phyloP scores from a whole-genome alignment of 2,113 vertebrate species.

The Varanus salvator region DNA sequence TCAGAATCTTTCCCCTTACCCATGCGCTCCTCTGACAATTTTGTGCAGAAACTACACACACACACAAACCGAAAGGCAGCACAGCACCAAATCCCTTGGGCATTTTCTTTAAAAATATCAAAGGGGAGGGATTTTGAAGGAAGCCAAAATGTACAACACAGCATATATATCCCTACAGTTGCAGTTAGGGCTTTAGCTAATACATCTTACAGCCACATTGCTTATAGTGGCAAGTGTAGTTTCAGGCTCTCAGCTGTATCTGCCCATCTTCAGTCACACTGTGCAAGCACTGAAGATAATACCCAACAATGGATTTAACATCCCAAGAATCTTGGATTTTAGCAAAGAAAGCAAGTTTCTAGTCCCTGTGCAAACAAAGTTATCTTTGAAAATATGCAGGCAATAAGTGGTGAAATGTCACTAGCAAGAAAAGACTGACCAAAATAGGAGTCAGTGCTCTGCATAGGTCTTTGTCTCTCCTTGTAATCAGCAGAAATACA shows the following conservation, averaged over 20 bases:
- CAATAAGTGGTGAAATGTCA: background rate
- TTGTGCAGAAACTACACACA: too few relatives aligned
- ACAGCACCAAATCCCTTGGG: background rate
- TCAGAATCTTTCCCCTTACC: background rate
- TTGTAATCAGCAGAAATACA: background rate
- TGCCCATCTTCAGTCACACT: background rate
- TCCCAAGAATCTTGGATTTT: background rate
- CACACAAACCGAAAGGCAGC: too few relatives aligned
- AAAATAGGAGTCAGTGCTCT: background rate
- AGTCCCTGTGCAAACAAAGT: background rate
- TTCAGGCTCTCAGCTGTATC: background rate
- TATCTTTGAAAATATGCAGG: background rate
- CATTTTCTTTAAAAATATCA: background rate
- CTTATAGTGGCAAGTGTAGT: background rate
- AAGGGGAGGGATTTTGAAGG: background rate
- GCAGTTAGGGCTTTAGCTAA: background rate
- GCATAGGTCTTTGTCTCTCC: too few relatives aligned
- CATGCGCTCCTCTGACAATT: background rate
- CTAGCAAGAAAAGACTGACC: too few relatives aligned
- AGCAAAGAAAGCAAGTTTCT: background rate
- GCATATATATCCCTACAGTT: background rate
- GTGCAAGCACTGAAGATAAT: background rate
- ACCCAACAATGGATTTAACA: too few relatives aligned
- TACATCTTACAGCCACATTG: background rate
- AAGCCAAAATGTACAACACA: background rate